These are phyloP conservation scores for Phalangium opilio DNA, from an alignment of 2,888 invertebrate species.

Conservation along the genomic window DNA sequence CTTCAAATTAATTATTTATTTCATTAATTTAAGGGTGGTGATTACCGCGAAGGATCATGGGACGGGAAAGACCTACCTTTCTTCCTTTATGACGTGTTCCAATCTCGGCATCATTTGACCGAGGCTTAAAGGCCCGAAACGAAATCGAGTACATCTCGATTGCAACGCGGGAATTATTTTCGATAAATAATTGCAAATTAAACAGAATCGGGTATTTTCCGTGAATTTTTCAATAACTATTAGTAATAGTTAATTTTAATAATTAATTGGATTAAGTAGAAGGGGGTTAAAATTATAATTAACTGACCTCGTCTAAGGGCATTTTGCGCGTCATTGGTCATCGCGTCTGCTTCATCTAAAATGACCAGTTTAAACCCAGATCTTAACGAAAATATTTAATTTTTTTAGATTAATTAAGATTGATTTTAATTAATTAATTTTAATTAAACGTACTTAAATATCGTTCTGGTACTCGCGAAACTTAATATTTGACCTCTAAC, in stretches of 20 bases:
- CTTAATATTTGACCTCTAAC: conserved; percentile 84
- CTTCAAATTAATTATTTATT: conserved; percentile 36
- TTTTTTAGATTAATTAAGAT: neutral
- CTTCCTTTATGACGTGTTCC: conserved; percentile 61
- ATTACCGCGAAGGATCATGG: neutral
- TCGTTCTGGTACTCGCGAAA: conserved; percentile 91
- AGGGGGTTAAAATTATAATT: no score
- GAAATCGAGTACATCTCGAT: conserved; percentile 89
- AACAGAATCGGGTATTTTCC: conserved; percentile 93
- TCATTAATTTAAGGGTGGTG: no score
- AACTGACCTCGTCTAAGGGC: conserved; percentile 73
- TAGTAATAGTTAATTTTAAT: conserved; percentile 24
- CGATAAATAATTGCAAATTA: conserved; percentile 95
- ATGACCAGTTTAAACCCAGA: conserved; percentile 89
- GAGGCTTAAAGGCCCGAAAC: conserved; percentile 75
- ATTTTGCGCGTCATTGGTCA: conserved; percentile 99
- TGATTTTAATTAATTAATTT: neutral
- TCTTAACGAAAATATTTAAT: conserved; percentile 20
- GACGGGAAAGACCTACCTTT: conserved; percentile 48
- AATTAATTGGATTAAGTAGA: no score
- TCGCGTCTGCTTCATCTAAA: conserved; percentile 96
- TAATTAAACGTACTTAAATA: conserved; percentile 48
- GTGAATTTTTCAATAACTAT: conserved; percentile 97
- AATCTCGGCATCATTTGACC: conserved; percentile 80
- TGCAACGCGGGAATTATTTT: conserved; percentile 98